Percentiles rank a stretch among this genome's conserved stretches.
Evolutionary conservation across 2,797 vertebrate genomes (phyloP).

Genomic region (Sardinella longiceps): DNA sequence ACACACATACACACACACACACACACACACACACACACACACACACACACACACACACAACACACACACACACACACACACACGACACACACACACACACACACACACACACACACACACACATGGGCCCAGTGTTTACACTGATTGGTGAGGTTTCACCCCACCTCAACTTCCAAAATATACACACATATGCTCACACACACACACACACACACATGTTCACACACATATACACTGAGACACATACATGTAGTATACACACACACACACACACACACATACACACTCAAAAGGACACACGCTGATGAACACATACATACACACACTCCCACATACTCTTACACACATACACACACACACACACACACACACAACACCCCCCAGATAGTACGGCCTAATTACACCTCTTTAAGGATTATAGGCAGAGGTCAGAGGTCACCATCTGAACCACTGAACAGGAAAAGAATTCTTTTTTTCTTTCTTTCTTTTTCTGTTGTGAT

Average conservation of each 20-base stretch:
- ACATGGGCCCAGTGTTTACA: slow-evolving; percentile 39
- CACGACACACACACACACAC: background rate
- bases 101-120: background rate
- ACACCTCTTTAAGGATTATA: slow-evolving; percentile 3
- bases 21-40: no score
- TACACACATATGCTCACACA: background rate
- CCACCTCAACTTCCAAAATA: background rate
- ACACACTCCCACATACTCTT: background rate
- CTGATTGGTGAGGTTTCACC: slow-evolving; percentile 42
- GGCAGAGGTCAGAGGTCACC: background rate
- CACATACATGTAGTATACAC: background rate
- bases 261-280: background rate
- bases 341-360: background rate
- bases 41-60: background rate
- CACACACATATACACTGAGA: no score
- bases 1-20: background rate
- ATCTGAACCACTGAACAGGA: background rate
- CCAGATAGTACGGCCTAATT: background rate
- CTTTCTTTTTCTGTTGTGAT: background rate
- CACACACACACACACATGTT: background rate
- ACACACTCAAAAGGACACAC: background rate
- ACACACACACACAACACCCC: background rate
- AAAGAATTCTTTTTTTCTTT: background rate
- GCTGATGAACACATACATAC: background rate
- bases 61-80: slow-evolving; percentile 2